These are phyloP conservation scores for Salvelinus sp. DNA, from an alignment of 2,113 vertebrate species.

Conservation along the genomic window DNA sequence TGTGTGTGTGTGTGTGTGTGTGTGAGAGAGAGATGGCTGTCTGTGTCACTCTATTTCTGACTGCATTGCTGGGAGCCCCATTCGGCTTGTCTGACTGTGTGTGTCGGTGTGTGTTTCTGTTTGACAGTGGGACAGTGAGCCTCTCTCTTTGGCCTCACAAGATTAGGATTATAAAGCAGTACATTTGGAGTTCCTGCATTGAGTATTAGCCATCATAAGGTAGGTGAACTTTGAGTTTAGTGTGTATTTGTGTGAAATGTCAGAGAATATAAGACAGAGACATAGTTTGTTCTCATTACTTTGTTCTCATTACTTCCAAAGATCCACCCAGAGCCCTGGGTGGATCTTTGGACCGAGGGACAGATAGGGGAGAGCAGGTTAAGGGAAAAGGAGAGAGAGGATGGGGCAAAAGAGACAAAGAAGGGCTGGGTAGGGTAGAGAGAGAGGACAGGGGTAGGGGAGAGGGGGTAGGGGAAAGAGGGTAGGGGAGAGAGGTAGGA, in stretches of 20 bases:
- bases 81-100: constrained; percentile 27
- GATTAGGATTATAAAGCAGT: constrained; percentile 6
- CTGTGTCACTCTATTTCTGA: constrained; percentile 69
- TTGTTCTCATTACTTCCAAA: constrained; percentile 17
- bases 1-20: constrained; percentile 14
- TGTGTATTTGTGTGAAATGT: background rate
- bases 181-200: constrained; percentile 32
- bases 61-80: constrained; percentile 35
- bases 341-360: background rate
- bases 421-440: no score
- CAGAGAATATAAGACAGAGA: background rate
- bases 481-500: no score
- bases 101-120: constrained; percentile 26
- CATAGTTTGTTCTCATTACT: background rate
- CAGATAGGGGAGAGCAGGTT: background rate
- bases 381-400: background rate
- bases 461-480: no score
- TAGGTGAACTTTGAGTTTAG: constrained; percentile 29
- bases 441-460: background rate
- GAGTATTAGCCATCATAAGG: constrained; percentile 42
- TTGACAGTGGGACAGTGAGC: constrained; percentile 38
- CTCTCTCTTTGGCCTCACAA: constrained; percentile 31
- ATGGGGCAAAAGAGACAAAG: no score
- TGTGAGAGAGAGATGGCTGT: constrained; percentile 39
- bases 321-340: constrained; percentile 5